A percentile compares a stretch with the other conserved stretches of the same genome.
Conservation (phyloP, 2,797 vertebrate genomes). For the Enteromius anoplus region DNA sequence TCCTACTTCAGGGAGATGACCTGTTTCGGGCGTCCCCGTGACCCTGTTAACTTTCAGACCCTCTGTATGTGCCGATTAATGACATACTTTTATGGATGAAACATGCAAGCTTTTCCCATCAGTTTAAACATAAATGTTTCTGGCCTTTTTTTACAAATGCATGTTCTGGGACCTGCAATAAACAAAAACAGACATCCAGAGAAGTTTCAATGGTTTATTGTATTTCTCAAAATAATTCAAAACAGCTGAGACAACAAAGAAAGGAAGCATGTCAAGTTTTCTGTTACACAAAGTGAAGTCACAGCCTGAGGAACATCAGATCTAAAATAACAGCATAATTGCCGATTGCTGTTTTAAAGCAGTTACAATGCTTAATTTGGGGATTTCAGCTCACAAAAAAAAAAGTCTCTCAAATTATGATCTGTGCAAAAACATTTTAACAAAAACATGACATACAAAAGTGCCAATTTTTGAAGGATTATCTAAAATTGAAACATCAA, state of each 20-base stretch:
- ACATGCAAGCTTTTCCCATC: neutral
- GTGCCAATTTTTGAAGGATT: neutral
- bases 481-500: neutral
- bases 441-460: neutral
- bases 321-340: neutral
- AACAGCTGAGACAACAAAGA: constrained; percentile 27
- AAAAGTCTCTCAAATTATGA: neutral
- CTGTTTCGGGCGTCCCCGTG: neutral
- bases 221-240: constrained; percentile 29
- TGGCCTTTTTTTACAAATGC: neutral
- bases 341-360: neutral
- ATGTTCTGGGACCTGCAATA: constrained; percentile 12
- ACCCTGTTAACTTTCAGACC: constrained; percentile 28
- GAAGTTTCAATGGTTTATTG: constrained; percentile 30
- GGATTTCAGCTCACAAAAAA: neutral
- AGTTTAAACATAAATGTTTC: neutral
- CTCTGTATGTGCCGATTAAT: neutral
- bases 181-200: constrained; percentile 19
- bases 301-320: neutral
- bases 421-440: neutral
- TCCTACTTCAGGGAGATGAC: constrained; percentile 9
- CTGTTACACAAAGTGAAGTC: neutral
- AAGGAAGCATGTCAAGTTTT: constrained; percentile 13
- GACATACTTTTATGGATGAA: constrained; percentile 2
- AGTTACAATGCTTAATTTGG: constrained; percentile 3